These are phyloP conservation scores for Cephalopterus ornatus DNA, from an alignment of 2,113 vertebrate species.

Conservation along the genomic window DNA sequence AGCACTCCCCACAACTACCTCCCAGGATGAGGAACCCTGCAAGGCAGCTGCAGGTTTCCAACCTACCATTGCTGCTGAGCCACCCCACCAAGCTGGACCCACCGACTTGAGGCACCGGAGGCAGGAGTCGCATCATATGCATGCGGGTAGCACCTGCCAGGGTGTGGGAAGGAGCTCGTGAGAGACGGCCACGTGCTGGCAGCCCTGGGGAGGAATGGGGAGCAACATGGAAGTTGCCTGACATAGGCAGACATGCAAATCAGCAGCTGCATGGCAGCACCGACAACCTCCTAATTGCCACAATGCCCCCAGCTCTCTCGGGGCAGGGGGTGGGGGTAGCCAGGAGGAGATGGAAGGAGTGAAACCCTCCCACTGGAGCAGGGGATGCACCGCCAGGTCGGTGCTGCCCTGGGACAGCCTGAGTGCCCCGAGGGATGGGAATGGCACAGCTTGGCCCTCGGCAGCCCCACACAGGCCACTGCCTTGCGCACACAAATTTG, in stretches of 20 bases:
- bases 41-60: not conserved
- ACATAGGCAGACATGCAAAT: constrained; percentile 26
- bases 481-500: constrained; percentile 33
- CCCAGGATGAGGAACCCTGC: not conserved
- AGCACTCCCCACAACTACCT: too few relatives aligned
- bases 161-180: not conserved
- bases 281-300: not conserved
- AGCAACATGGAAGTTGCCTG: not conserved
- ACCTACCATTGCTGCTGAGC: rapidly evolving
- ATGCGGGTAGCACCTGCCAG: not conserved
- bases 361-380: not conserved
- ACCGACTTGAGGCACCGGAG: rapidly evolving
- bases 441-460: not conserved
- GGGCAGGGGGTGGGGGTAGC: not conserved
- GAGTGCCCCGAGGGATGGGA: not conserved
- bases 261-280: not conserved
- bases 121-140: not conserved
- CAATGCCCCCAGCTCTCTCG: rapidly evolving
- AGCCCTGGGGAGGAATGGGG: not conserved
- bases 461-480: constrained; percentile 1
- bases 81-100: not conserved
- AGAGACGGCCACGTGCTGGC: not conserved
- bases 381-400: not conserved
- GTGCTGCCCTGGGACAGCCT: not conserved
- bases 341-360: not conserved